Evolutionary conservation across 2,113 vertebrate genomes (phyloP).

Genomic region (Meleagris gallopavo): DNA sequence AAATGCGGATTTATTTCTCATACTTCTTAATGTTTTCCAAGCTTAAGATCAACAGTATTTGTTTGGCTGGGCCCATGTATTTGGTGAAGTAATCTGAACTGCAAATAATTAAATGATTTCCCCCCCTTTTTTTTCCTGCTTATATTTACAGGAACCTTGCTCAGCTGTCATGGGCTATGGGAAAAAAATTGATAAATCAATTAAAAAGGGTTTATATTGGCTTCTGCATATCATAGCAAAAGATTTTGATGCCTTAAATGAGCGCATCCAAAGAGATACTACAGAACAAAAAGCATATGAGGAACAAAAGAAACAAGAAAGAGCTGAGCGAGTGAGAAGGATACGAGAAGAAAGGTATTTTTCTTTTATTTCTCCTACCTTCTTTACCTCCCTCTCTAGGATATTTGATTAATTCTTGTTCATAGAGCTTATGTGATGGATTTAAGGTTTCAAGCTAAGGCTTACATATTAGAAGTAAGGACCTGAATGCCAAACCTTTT

Average conservation of each 20-base stretch:
- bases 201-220: conserved; percentile 94
- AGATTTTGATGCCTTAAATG: conserved; percentile 91
- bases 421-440: background rate
- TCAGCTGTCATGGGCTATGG: conserved; percentile 90
- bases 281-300: conserved; percentile 88
- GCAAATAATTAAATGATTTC: background rate
- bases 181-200: conserved; percentile 94
- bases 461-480: background rate
- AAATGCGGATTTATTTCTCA: background rate
- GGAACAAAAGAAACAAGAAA: conserved; percentile 90
- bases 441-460: background rate
- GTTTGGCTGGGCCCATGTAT: background rate
- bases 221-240: conserved; percentile 91
- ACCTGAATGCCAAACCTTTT: background rate
- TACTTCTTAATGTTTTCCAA: background rate
- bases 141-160: conserved; percentile 86
- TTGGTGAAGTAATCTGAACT: background rate
- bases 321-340: conserved; percentile 87
- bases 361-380: conserved; percentile 13
- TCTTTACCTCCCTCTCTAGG: background rate
- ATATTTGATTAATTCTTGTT: background rate
- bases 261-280: conserved; percentile 93
- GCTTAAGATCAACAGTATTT: background rate
- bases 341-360: conserved; percentile 90
- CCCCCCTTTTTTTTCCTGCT: background rate